phyloP scores from a whole-genome alignment of 2,797 vertebrate species.

The Eutrigla gurnardus region DNA sequence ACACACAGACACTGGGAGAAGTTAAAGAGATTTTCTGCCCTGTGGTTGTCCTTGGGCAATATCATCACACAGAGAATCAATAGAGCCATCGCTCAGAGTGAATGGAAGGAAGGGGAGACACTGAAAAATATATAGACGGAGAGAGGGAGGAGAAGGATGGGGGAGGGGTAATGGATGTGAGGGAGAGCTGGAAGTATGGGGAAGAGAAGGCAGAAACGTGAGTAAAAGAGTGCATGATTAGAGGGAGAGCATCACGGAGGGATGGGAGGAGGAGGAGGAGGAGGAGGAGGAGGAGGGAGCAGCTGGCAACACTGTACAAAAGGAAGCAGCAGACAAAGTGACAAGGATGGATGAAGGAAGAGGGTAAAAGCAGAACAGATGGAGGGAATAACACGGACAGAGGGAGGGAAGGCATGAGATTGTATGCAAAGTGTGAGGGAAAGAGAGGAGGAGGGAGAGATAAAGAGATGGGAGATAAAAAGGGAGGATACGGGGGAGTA shows the following conservation, averaged over 20 bases:
- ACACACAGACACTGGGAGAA: conserved; percentile 52
- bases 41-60: conserved; percentile 78
- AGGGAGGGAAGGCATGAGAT: not conserved
- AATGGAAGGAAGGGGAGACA: conserved; percentile 60
- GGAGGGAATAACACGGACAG: conserved; percentile 18
- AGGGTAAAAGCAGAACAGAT: conserved; percentile 50
- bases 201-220: conserved; percentile 31
- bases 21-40: conserved; percentile 77
- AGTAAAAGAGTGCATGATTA: conserved; percentile 57
- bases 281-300: conserved; percentile 33
- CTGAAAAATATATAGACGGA: conserved; percentile 52
- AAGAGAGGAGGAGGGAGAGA: not conserved
- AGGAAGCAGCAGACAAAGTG: conserved; percentile 61
- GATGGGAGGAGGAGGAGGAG: conserved; percentile 47
- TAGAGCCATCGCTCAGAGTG: conserved; percentile 79
- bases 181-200: not conserved
- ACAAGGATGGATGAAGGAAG: conserved; percentile 64
- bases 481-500: conserved; percentile 1
- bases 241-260: conserved; percentile 46
- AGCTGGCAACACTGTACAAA: conserved; percentile 54
- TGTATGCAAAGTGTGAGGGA: conserved; percentile 8
- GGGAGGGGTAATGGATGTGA: conserved; percentile 40
- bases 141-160: conserved; percentile 20
- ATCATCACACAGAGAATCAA: conserved; percentile 83
- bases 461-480: not conserved